A percentile compares a stretch with the other conserved stretches of the same genome.
Conservation (phyloP, 2,113 vertebrate species). For the Paracanthobrama guichenoti region DNA sequence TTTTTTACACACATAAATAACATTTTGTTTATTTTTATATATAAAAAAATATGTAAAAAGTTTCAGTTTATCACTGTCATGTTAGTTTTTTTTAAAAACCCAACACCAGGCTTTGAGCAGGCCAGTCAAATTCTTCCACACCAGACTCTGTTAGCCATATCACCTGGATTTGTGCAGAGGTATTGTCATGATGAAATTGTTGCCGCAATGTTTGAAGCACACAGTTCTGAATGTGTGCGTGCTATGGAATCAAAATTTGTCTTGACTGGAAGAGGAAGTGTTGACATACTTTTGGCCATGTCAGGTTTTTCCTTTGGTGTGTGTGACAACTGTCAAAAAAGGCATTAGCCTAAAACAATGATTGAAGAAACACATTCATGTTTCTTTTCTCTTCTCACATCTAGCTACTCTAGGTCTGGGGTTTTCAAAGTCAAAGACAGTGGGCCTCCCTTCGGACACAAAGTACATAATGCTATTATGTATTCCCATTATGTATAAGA, state of each 20-base stretch:
- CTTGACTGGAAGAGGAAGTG: not conserved
- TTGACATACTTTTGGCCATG: not conserved
- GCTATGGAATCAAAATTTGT: not conserved
- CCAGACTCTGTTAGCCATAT: too few relatives aligned
- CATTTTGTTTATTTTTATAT: too few relatives aligned
- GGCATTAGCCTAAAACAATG: not conserved
- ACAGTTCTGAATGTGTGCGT: not conserved
- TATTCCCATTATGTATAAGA: too few relatives aligned
- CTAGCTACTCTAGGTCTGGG: not conserved
- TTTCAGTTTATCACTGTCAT: not conserved
- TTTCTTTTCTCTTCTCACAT: not conserved
- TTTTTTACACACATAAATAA: not conserved
- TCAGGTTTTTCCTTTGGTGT: not conserved
- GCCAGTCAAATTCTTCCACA: not conserved
- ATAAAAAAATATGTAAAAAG: too few relatives aligned
- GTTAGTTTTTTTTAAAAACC: not conserved
- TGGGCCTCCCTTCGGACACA: too few relatives aligned
- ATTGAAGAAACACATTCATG: not conserved
- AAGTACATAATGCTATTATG: too few relatives aligned
- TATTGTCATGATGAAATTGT: not conserved
- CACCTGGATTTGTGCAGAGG: not conserved
- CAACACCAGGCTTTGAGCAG: not conserved
- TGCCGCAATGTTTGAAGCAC: not conserved
- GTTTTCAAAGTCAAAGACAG: too few relatives aligned
- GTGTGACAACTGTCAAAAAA: slow-evolving; percentile 2